These are phyloP conservation scores for Tenthredo livida DNA, from an alignment of 2,888 invertebrate species.

Conservation along the genomic window DNA sequence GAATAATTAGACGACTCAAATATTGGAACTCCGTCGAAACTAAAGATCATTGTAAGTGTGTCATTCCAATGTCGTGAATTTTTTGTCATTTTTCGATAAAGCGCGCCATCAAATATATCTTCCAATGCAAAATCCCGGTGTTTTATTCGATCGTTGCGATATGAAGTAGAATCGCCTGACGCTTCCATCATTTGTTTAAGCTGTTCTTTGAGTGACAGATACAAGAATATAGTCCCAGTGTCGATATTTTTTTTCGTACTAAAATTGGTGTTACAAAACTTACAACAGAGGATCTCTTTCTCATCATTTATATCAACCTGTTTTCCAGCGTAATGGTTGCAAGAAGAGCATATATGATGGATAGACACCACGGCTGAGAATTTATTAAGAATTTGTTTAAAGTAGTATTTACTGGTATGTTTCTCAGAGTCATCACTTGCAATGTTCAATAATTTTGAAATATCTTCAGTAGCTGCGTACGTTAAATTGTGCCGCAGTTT, in stretches of 20 bases:
- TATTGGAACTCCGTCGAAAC: slow-evolving; percentile 32
- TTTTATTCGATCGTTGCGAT: slow-evolving; percentile 51
- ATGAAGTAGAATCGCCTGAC: slow-evolving; percentile 37
- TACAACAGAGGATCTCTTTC: slow-evolving; percentile 14
- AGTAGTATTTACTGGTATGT: slow-evolving; percentile 47
- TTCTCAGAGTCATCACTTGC: slow-evolving; percentile 14
- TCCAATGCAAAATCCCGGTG: slow-evolving; percentile 52
- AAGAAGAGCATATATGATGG: slow-evolving; percentile 53
- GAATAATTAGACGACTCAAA: slow-evolving; percentile 16
- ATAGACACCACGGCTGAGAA: slow-evolving; percentile 42
- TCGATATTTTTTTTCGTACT: slow-evolving; percentile 43
- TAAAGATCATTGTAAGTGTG: slow-evolving; percentile 46
- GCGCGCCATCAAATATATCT: slow-evolving; percentile 58
- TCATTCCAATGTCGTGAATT: slow-evolving; percentile 54
- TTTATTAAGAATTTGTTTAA: slow-evolving; percentile 48
- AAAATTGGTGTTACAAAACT: slow-evolving; percentile 42
- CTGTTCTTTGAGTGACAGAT: too few species aligned
- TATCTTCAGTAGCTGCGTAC: slow-evolving; percentile 44
- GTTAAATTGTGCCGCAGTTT: slow-evolving; percentile 48
- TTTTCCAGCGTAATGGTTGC: slow-evolving; percentile 44
- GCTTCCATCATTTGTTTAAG: slow-evolving; percentile 48
- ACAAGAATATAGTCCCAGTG: slow-evolving; percentile 52
- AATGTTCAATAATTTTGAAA: slow-evolving; percentile 17
- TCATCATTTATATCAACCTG: not conserved
- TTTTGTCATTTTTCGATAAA: slow-evolving; percentile 50